A percentile compares a stretch with the other conserved stretches of the same genome.
Conservation (phyloP, 1,140 invertebrate genomes). For the Aphidius gifuensis region DNA sequence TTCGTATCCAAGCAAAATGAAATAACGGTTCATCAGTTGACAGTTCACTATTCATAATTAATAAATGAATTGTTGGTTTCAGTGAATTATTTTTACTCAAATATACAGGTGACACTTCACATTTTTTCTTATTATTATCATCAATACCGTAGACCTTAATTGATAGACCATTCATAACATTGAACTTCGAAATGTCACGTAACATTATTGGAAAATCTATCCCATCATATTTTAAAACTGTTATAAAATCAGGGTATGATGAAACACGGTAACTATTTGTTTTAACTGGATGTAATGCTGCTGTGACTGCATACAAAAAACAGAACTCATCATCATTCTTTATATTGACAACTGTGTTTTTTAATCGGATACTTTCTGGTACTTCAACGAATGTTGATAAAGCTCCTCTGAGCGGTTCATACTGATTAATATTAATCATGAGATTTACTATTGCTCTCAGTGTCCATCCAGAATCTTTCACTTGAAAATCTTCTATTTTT, state of each 20-base stretch:
- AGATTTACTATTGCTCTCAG: conserved; percentile 28
- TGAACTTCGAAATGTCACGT: conserved; percentile 19
- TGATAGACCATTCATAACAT: conserved; percentile 25
- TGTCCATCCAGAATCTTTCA: conserved; percentile 26
- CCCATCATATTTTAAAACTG: conserved; percentile 17
- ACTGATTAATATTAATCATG: conserved; percentile 26
- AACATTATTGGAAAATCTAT: conserved; percentile 25
- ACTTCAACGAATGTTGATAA: conserved; percentile 23
- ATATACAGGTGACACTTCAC: not conserved
- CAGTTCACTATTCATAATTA: too few species aligned
- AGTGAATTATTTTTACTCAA: not conserved
- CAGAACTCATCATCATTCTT: conserved; percentile 18
- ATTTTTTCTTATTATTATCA: not conserved
- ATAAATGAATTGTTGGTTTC: not conserved
- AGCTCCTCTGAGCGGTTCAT: conserved; percentile 22
- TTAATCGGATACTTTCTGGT: conserved; percentile 22
- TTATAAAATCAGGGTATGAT: conserved; percentile 17
- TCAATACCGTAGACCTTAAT: conserved; percentile 12
- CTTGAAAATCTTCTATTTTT: conserved; percentile 27
- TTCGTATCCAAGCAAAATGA: not conserved
- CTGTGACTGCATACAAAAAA: conserved; percentile 21
- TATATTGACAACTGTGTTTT: conserved; percentile 28
- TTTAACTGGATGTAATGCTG: conserved; percentile 12
- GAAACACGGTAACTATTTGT: not conserved
- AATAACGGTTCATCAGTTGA: not conserved